A percentile compares a stretch with the other conserved stretches of the same genome.
Conservation (phyloP, 53 echinoderm and acorn worm species). For the Apostichopus leukothele region DNA sequence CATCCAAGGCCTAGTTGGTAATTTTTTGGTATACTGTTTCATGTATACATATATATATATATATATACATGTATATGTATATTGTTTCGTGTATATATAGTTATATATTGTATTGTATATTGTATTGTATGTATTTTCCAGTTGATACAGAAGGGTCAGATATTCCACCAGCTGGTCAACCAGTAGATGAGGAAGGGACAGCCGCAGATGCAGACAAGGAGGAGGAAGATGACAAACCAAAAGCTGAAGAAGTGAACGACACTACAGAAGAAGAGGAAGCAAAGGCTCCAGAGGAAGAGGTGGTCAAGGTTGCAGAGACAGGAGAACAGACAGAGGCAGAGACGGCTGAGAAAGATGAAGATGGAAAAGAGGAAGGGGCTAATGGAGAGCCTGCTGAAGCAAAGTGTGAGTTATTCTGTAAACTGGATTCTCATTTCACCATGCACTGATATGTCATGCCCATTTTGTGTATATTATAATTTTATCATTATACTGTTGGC, state of each 20-base stretch:
- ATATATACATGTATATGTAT: too few relatives aligned
- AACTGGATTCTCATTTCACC: background rate
- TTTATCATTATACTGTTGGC: too few relatives aligned
- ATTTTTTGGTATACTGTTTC: too few relatives aligned
- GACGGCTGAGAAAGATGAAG: slow-evolving; percentile 6
- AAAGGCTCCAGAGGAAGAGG: slow-evolving; percentile 36
- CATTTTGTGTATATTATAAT: too few relatives aligned
- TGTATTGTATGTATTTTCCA: too few relatives aligned
- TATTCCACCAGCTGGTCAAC: slow-evolving; percentile 8
- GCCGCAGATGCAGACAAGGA: slow-evolving; percentile 7
- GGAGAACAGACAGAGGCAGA: slow-evolving; percentile 40
- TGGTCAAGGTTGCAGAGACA: slow-evolving; percentile 40
- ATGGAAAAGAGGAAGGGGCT: background rate
- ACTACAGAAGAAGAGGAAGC: slow-evolving; percentile 48
- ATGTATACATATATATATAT: too few relatives aligned
- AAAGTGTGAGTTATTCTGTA: background rate
- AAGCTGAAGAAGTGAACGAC: slow-evolving; percentile 55
- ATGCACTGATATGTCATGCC: too few relatives aligned
- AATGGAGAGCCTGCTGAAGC: slow-evolving; percentile 40
- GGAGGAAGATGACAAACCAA: slow-evolving; percentile 45
- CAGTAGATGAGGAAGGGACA: background rate
- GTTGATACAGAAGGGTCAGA: background rate
- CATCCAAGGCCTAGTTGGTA: too few relatives aligned
- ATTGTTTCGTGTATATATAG: too few relatives aligned
- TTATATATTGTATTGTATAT: too few relatives aligned